Conservation (phyloP, 2,888 invertebrate species). For the Ditula angustiorana region DNA sequence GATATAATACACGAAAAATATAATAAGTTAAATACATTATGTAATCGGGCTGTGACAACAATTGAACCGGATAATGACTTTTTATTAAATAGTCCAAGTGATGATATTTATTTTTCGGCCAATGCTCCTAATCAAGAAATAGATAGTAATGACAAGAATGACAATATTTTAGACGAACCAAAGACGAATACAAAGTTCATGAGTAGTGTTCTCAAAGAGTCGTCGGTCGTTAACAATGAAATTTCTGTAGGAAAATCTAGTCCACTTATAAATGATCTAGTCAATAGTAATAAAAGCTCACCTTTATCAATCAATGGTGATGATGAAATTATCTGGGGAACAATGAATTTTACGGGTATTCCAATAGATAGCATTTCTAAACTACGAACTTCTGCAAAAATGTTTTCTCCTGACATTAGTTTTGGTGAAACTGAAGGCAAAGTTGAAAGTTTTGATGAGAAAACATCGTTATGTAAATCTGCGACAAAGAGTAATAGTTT, state of each 20-base stretch:
- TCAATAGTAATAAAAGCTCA: slow-evolving; percentile 25
- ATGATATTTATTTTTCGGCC: slow-evolving; percentile 12
- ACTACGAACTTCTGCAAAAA: slow-evolving; percentile 55
- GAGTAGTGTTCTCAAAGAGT: not conserved
- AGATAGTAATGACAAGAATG: not conserved
- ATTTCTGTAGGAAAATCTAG: slow-evolving; percentile 20
- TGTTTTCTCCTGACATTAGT: slow-evolving; percentile 71
- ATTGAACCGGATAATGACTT: slow-evolving; percentile 21
- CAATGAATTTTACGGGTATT: slow-evolving; percentile 68
- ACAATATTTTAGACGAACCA: not conserved
- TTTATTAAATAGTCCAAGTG: slow-evolving; percentile 30
- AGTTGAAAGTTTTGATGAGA: slow-evolving; percentile 44
- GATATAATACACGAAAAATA: not conserved
- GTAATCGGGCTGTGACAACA: not conserved
- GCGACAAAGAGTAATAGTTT: slow-evolving; percentile 70
- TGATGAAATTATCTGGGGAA: slow-evolving; percentile 72
- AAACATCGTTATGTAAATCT: slow-evolving; percentile 48
- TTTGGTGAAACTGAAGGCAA: slow-evolving; percentile 62
- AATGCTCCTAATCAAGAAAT: not conserved
- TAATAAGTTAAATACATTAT: slow-evolving; percentile 6
- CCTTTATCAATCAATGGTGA: slow-evolving; percentile 46
- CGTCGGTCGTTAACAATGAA: slow-evolving; percentile 3
- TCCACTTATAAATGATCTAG: slow-evolving; percentile 32
- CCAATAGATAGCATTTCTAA: slow-evolving; percentile 66
- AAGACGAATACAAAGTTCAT: not conserved